phyloP scores from a whole-genome alignment of 2,797 vertebrate genomes.

The Argyrosomus regius region DNA sequence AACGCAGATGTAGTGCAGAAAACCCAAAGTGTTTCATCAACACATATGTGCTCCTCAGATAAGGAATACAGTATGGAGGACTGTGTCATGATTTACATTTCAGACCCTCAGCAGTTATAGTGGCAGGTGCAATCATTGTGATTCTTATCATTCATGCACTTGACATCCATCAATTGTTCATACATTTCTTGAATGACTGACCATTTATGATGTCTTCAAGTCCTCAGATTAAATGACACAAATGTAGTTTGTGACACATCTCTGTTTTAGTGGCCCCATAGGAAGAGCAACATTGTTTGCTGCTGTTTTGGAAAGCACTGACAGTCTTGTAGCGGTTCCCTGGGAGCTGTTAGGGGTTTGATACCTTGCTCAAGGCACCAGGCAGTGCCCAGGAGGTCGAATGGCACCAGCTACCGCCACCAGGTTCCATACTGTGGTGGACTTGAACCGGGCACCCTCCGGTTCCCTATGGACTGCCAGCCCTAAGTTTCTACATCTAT shows the following conservation, averaged over 20 bases:
- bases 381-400: too few relatives aligned
- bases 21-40: slow-evolving; percentile 40
- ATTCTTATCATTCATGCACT: slow-evolving; percentile 26
- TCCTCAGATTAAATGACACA: not conserved
- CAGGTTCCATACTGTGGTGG: too few relatives aligned
- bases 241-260: not conserved
- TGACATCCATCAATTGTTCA: not conserved
- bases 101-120: slow-evolving; percentile 22
- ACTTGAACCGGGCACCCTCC: too few relatives aligned
- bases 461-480: too few relatives aligned
- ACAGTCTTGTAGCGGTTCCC: too few relatives aligned
- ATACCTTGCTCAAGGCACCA: too few relatives aligned
- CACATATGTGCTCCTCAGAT: slow-evolving; percentile 47
- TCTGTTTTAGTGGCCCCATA: not conserved
- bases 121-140: slow-evolving; percentile 34
- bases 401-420: too few relatives aligned
- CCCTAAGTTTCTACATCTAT: too few relatives aligned
- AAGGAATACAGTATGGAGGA: slow-evolving; percentile 38
- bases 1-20: slow-evolving; percentile 34
- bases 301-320: not conserved
- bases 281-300: not conserved
- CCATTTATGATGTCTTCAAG: slow-evolving; percentile 8
- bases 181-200: slow-evolving; percentile 8
- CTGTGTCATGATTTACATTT: slow-evolving; percentile 33
- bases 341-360: too few relatives aligned